Conservation (phyloP, 2,113 vertebrate species). For the Trematocara stigmaticum region DNA sequence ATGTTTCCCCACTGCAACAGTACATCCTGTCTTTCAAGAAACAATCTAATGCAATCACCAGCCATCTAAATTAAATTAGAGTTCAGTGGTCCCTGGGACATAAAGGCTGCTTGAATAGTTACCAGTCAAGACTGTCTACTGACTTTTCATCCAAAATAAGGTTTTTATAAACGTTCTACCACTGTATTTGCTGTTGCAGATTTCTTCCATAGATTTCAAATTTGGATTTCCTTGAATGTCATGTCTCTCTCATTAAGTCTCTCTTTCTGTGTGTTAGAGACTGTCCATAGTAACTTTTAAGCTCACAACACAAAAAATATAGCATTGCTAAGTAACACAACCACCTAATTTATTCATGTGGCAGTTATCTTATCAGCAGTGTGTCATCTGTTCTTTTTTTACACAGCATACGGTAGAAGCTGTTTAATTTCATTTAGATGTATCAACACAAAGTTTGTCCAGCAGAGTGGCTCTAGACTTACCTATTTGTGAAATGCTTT, state of each 20-base stretch:
- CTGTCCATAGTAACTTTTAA: neutral
- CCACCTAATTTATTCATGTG: neutral
- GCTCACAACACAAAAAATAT: neutral
- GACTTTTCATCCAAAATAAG: neutral
- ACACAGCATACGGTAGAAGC: neutral
- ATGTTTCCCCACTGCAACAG: neutral
- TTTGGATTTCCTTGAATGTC: neutral
- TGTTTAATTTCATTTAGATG: neutral
- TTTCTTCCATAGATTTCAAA: neutral
- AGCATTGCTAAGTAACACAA: neutral
- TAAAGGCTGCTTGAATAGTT: neutral
- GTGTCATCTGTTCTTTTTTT: neutral
- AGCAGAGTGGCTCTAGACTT: neutral
- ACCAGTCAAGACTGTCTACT: neutral
- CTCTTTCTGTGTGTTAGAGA: neutral
- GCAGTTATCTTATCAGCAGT: neutral
- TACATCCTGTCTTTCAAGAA: neutral
- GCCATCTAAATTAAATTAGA: neutral
- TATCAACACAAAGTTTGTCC: neutral
- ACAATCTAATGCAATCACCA: neutral
- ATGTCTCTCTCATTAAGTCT: neutral
- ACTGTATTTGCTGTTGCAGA: neutral
- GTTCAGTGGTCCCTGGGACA: neutral
- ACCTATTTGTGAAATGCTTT: neutral
- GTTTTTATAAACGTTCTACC: neutral